Evolutionary conservation across 2,888 invertebrate species (phyloP).

Genomic region (Tuberolachnus salignus): DNA sequence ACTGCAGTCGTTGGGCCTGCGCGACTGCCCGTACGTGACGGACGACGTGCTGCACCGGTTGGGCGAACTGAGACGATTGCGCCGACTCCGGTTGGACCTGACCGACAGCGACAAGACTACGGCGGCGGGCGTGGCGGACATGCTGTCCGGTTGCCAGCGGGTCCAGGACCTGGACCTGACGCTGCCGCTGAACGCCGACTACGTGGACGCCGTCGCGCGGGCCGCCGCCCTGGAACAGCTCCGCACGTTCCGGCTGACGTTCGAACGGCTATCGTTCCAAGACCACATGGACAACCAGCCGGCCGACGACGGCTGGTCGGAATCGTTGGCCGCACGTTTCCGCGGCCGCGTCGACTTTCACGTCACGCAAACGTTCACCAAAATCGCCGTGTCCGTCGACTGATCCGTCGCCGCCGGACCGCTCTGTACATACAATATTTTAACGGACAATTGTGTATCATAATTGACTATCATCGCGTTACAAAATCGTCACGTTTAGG

Average conservation of each 20-base stretch:
- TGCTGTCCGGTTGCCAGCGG: conserved; percentile 34
- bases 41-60: conserved; percentile 39
- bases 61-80: conserved; percentile 17
- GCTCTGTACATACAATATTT: too few relatives aligned
- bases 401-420: not conserved
- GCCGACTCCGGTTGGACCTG: conserved; percentile 21
- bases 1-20: conserved; percentile 22
- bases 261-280: conserved; percentile 41
- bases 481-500: not conserved
- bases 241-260: conserved; percentile 31
- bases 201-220: conserved; percentile 19
- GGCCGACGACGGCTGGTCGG: conserved; percentile 18
- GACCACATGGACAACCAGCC: conserved; percentile 43
- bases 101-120: conserved; percentile 44
- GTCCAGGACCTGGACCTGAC: conserved; percentile 30
- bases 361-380: conserved; percentile 38
- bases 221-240: not conserved
- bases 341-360: conserved; percentile 12
- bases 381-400: conserved; percentile 40
- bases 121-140: conserved; percentile 35
- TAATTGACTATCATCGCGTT: too few relatives aligned
- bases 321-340: not conserved
- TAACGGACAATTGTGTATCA: too few relatives aligned
- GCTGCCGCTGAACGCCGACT: conserved; percentile 26
- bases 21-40: conserved; percentile 45